Percentiles rank a stretch among this genome's conserved stretches.
These are phyloP conservation scores for Pomatorhinus ruficollis DNA, from an alignment of 2,113 vertebrate species.

Conservation along the genomic window DNA sequence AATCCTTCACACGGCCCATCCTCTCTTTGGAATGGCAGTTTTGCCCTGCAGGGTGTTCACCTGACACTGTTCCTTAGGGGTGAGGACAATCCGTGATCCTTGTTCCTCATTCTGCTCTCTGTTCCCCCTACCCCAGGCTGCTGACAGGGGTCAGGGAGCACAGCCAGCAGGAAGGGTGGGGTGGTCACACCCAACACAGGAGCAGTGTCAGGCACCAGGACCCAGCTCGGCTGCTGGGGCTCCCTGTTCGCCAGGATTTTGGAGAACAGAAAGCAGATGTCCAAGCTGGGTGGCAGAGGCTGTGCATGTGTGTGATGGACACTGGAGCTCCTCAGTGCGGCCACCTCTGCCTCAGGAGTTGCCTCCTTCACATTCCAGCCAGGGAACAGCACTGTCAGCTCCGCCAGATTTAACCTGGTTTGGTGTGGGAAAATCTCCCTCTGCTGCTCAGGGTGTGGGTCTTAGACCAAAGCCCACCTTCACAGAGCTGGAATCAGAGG, in stretches of 20 bases:
- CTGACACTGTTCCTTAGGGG: neutral
- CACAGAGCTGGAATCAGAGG: neutral
- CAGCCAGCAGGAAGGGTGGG: neutral
- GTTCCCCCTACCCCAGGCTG: neutral
- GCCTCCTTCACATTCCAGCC: neutral
- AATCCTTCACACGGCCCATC: neutral
- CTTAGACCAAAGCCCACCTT: neutral
- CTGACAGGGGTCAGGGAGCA: neutral
- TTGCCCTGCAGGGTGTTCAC: neutral
- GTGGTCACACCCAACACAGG: neutral
- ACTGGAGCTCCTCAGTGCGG: neutral
- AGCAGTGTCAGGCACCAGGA: neutral
- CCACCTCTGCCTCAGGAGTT: neutral
- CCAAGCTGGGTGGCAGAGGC: neutral
- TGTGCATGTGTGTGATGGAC: neutral
- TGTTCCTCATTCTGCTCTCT: neutral
- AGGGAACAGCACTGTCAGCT: neutral
- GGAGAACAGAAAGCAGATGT: neutral
- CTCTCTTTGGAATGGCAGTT: neutral
- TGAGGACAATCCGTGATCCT: neutral
- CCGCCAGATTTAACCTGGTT: neutral
- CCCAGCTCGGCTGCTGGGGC: fast-evolving
- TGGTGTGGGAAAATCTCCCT: neutral
- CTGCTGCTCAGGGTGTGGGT: neutral
- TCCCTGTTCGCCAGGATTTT: neutral